Evolutionary conservation across 35 echinoderm and acorn worm genomes (phyloP), one percentile per base, ranked within the genome.

Genomic region (Apostichopus californicus): DNA sequence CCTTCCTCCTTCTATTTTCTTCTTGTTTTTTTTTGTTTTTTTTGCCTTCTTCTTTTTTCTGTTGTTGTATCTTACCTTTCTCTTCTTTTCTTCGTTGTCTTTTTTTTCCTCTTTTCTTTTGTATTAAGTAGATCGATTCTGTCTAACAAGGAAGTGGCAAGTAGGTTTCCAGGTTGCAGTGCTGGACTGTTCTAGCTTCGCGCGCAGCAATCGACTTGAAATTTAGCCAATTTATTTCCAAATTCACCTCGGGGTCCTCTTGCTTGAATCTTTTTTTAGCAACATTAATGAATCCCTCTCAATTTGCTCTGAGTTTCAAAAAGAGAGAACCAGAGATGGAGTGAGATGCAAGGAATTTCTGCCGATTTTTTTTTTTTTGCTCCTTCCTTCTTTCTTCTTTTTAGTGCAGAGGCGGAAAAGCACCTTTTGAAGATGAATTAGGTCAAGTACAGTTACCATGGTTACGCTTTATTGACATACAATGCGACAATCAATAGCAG

Each of bases 211-310:
- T 85, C 81, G 57, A 58, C 57, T 85, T 17, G 58, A 85, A 85
- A 85, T 57, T 85, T 85, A 59, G 55, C 57, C 81, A 85, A 85
- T 85, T 85, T 85, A 56, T 85, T 85, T 75, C 58, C 81, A 25
- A 85, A 25, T 55, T 58, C 57, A 85, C 81, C 81, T 55, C 57
- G 54, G 57, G 81, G 81, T 85, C 81, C 81, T 85, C 81, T 22
- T 2, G 23, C 13, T 60, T 7, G n/a, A 58, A 22, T 85, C 81
- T 85, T 58, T 85, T 85, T 85, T 85, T 59, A 75, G 71, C n/a
- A 85, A 85, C 81, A 85, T 85, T 85, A 85, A 85, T 85, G 81
- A 85, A 85, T 85, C 52, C 57, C 58, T 75, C 71, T 75, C 71
- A 18, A 13, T 75, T 18, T 75, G 12, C 11, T 75, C 18, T 21